Base-by-base conservation (phyloP, 2,888 invertebrate genomes). In the Petrolisthes manimaculis region DNA sequence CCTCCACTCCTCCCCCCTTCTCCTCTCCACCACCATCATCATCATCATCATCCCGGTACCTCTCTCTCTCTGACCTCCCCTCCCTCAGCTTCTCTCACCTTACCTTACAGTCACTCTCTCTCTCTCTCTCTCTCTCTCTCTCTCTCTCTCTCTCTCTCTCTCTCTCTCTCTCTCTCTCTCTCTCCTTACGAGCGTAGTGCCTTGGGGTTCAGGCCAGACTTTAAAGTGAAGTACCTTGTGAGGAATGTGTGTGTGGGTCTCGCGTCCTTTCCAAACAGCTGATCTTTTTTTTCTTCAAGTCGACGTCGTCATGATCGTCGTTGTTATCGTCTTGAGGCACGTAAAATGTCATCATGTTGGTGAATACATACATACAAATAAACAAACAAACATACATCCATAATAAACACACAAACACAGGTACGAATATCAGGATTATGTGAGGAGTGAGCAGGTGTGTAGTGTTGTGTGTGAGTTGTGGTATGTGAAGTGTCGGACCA, bases 161-260 rank as follows among this genome's bases (percentile, higher is more conserved):
- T 53, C 79, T 54, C 79, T 79, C 79, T 79, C 54, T 79, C 54
- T 78, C 37, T 51, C 77, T 78, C 77, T 51, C 51, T 51, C 77
- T 51, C 53, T 78, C 77, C 61, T 12, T 18, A 61, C 61, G 9
- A 61, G 12, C 61, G 61, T 18, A 9, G 18, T 61, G 61, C 9
- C 18, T 18, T 61, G 61, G 18, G 37, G 37, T 37, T 37, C 37
- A 37, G 37, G 37, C 37, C 37, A 37, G 37, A 37, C 37, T 37
- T 37, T 37, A 37, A 37, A 37, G 37, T 37, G 37, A 37, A 37
- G 37, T 37, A 37, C 37, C 37, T 37, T 37, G 37, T 37, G 37
- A 37, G 37, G 37, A 37, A 37, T 37, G 37, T 37, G 37, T 37
- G 37, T 37, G 37, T 37, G 37, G 37, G 37, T 37, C 37, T 37